Evolutionary conservation across 1,140 invertebrate species (phyloP).

Genomic region (Harpegnathos saltator): DNA sequence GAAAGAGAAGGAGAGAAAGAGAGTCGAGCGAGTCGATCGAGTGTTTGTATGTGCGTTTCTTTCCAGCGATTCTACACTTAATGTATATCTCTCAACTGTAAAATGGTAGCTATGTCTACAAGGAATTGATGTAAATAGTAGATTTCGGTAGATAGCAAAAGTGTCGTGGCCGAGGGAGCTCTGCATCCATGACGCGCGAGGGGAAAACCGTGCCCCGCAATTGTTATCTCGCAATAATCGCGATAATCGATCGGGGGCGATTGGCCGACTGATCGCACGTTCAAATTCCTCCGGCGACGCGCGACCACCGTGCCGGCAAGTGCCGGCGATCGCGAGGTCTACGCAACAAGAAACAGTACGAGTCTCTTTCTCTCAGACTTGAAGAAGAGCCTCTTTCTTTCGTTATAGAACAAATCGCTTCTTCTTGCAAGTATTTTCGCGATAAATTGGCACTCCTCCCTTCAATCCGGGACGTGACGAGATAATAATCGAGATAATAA

Average conservation of each 20-base stretch:
- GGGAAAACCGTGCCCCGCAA: slow-evolving; percentile 9
- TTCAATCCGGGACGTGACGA: no score
- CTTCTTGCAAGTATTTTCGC: slow-evolving; percentile 23
- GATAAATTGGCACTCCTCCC: slow-evolving; percentile 9
- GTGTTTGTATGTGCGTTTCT: slow-evolving; percentile 64
- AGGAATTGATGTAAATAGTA: slow-evolving; percentile 83
- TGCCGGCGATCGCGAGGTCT: background rate
- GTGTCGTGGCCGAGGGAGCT: slow-evolving; percentile 73
- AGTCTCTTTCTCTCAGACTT: background rate
- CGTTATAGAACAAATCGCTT: background rate
- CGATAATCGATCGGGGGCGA: background rate
- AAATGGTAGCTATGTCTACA: slow-evolving; percentile 78
- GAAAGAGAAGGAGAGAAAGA: slow-evolving; percentile 25
- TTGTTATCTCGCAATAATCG: slow-evolving; percentile 1
- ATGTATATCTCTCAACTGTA: slow-evolving; percentile 68
- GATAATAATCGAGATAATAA: background rate
- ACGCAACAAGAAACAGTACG: background rate
- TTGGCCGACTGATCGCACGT: background rate
- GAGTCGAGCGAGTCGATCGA: slow-evolving; percentile 23
- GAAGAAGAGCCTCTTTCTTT: background rate
- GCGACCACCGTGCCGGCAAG: background rate
- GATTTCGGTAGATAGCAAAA: slow-evolving; percentile 73
- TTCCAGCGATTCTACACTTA: slow-evolving; percentile 73
- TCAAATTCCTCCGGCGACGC: slow-evolving; percentile 30
- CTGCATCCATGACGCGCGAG: slow-evolving; percentile 64